Base-by-base conservation (phyloP, 30 jellyfish, hydroid and myxozoan genomes). In the Mastigias papua region DNA sequence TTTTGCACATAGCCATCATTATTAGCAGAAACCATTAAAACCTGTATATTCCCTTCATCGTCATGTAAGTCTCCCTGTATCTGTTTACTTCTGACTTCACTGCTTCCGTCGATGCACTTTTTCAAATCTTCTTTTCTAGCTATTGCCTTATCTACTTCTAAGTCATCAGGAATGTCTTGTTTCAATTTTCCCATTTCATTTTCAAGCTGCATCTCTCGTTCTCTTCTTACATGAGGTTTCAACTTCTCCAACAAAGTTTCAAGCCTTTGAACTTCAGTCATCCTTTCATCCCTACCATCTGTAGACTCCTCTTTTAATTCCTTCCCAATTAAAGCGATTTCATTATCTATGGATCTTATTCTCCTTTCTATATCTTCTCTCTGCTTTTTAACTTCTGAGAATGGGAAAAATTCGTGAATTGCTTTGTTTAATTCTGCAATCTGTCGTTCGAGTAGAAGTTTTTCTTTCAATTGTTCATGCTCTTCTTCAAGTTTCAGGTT, bases 381-480 rank as follows among this genome's bases (percentile, higher is more conserved):
- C 5, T 67, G 73, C 21, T 76, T 49, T 26, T 54, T 33, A 8
- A 17, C 32, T 19, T 54, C 74, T 2, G 17, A 46, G 64, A 49
- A 46, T 19, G 79, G 85, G 50, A 69, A 77, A 17, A 65, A 61
- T 22, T 82, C 51, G 26, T 27, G 48, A 27, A 69, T 77, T 0
- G 69, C 31, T 48, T 78, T 51, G 50, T 76, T 77, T 49, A 34
- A 33, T 26, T 19, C 70, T 21, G 76, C 84, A 21, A 73, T 49
- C 69, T 60, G 70, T 37, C 30, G 64, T 29, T 74, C 89, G 30
- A 87, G 96, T 25, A 29, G 73, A 22, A 7, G 76, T 23, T 50
- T 76, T 48, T 76, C 86, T 15, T 30, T 60, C 35, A n/a, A 25
- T 60, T 48, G 28, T 54, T 46, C 60, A 11, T 35, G 42, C 25